These are phyloP conservation scores for Pampus argenteus DNA, from an alignment of 2,797 vertebrate species.

Conservation along the genomic window DNA sequence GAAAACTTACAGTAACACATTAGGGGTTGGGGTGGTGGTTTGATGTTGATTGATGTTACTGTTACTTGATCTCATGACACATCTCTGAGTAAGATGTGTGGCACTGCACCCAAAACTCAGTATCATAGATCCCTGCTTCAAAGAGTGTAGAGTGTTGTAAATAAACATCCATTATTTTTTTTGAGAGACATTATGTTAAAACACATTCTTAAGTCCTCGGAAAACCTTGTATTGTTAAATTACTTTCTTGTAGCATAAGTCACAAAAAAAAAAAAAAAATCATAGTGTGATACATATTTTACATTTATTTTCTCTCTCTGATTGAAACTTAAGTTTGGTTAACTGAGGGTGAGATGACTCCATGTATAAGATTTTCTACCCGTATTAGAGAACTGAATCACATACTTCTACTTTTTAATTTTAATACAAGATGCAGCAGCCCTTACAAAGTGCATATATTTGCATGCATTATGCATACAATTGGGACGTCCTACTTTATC, in stretches of 20 bases:
- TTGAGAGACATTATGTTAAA: too few relatives aligned
- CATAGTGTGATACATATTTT: not conserved
- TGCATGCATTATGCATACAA: too few relatives aligned
- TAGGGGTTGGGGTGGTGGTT: constrained; percentile 6
- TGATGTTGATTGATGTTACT: constrained; percentile 38
- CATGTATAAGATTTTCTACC: too few relatives aligned
- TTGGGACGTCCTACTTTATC: too few relatives aligned
- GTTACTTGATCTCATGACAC: constrained; percentile 24
- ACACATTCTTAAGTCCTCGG: not conserved
- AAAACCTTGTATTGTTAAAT: not conserved
- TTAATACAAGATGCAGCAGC: too few relatives aligned
- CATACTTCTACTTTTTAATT: too few relatives aligned
- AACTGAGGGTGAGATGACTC: too few relatives aligned
- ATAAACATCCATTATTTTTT: not conserved
- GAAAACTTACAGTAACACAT: constrained; percentile 34
- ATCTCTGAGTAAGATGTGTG: constrained; percentile 4
- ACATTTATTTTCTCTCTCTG: not conserved
- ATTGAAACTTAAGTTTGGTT: not conserved
- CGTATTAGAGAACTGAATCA: too few relatives aligned
- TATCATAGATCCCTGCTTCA: not conserved
- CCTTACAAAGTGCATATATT: too few relatives aligned
- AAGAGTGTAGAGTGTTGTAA: not conserved
- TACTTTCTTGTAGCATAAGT: not conserved
- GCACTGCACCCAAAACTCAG: constrained; percentile 12
- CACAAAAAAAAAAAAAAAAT: too few relatives aligned